Base-by-base conservation (phyloP, 2,888 invertebrate species). In the Hirtodrosophila trivittata region DNA sequence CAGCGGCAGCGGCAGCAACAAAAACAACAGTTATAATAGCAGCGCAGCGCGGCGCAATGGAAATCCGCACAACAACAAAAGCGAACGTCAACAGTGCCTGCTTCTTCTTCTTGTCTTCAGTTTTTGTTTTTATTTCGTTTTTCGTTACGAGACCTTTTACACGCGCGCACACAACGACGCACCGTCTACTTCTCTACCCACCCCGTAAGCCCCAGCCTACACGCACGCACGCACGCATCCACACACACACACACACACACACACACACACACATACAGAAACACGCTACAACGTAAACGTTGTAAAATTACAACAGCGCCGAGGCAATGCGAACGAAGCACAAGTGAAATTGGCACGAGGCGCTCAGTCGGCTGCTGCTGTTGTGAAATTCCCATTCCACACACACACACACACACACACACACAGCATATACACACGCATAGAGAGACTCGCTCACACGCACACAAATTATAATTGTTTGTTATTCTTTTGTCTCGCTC, bases 321-420 rank as follows among this genome's bases (percentile, higher is more conserved):
- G 49, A 30, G 18, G 16, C 30, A 28, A 32, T 13, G 32, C 18
- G 18, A 70, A 51, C 46, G 64, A 65, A 49, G 52, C 41, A 83
- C 66, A 80, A 82, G 84, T 80, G 81, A 83, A 78, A 78, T 83
- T 83, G 74, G 77, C 83, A 78, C 77, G 82, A 68, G 80, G 57
- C 67, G 65, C 50, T 65, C 33, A 32, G 42, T 66, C 66, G 54
- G 49, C 57, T 21, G 57, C 21, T 43, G 59, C 67, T 75, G 66
- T 85, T 83, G 86, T 83, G 84, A 83, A 83, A 86, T 80, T 81
- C 81, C 71, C 77, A 80, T 67, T 76, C 77, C 73, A 64, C 64
- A 68, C 64, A 66, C 25, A 58, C 46, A 60, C 30, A 66, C 13
- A 50, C 54, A 39, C 10, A n/a, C 21, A 45, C 32, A 10, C 16